A percentile compares a stretch with the other conserved stretches of the same genome.
Evolutionary conservation across 2,888 invertebrate genomes (phyloP).

Genomic region (Prenolepis imparis): DNA sequence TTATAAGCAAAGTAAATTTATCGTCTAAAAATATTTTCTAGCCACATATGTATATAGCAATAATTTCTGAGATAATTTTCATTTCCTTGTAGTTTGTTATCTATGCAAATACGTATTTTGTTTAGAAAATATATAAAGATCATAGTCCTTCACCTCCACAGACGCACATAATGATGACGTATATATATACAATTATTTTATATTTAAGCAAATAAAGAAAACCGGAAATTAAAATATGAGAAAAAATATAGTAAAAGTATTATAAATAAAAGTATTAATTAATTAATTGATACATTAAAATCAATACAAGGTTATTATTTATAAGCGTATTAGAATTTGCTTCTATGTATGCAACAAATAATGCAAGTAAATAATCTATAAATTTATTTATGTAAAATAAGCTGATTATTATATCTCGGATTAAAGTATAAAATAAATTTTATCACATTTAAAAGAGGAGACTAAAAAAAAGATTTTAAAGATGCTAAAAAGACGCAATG

Average conservation of each 20-base stretch:
- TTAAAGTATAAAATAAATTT: not conserved
- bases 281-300: constrained; percentile 1
- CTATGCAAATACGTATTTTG: not conserved
- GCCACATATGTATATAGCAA: not conserved
- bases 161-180: not conserved
- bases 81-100: constrained; percentile 36
- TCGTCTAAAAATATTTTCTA: not conserved
- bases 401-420: not conserved
- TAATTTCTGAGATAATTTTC: constrained; percentile 19
- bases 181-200: constrained; percentile 1
- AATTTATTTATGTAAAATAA: not conserved
- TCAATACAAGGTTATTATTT: not conserved
- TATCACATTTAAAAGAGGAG: not conserved
- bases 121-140: constrained; percentile 17
- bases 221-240: not conserved
- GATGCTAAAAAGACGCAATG: not conserved
- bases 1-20: not conserved
- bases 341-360: not conserved
- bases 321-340: not conserved
- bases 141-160: constrained; percentile 14
- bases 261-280: not conserved
- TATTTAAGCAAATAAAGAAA: not conserved
- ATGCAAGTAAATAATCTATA: not conserved
- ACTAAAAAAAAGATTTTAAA: not conserved
- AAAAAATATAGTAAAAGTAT: not conserved